Conservation (phyloP, 1,140 invertebrate species). For the Drosophila pectinifera region DNA sequence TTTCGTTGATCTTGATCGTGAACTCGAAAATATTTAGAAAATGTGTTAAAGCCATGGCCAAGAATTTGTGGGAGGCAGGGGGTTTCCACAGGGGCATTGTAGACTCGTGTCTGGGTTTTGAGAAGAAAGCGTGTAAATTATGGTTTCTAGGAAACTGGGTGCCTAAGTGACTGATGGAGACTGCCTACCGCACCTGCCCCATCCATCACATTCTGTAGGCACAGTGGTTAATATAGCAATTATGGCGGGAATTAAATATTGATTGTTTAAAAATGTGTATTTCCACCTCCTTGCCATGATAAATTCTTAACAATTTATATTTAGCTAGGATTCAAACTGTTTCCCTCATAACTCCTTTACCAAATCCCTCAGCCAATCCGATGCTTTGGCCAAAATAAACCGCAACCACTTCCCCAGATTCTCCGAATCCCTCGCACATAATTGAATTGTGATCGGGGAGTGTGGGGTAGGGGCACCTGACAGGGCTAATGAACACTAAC, state of each 20-base stretch:
- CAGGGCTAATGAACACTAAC: slow-evolving; percentile 67
- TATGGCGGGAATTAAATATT: slow-evolving; percentile 1
- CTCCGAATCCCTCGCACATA: slow-evolving; percentile 24
- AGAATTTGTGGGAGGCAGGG: slow-evolving; percentile 18
- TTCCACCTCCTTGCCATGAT: too few species aligned
- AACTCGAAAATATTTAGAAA: slow-evolving; percentile 74
- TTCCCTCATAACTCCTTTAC: background rate
- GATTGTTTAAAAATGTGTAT: background rate
- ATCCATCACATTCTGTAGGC: background rate
- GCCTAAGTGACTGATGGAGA: slow-evolving; percentile 16
- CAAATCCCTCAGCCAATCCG: slow-evolving; percentile 1
- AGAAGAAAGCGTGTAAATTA: slow-evolving; percentile 81
- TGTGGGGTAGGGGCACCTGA: slow-evolving; percentile 24
- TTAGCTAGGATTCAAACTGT: too few species aligned
- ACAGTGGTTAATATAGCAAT: slow-evolving; percentile 29
- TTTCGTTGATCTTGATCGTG: slow-evolving; percentile 61
- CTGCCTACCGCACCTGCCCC: slow-evolving; percentile 10
- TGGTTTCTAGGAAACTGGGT: slow-evolving; percentile 48
- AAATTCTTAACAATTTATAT: background rate
- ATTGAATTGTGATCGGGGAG: slow-evolving; percentile 77
- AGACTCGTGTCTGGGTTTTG: slow-evolving; percentile 56
- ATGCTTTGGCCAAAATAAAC: slow-evolving; percentile 3
- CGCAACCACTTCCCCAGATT: slow-evolving; percentile 30
- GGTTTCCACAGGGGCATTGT: background rate
- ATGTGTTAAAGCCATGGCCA: slow-evolving; percentile 66